Conservation (phyloP, 2,888 invertebrate genomes). For the Pinctada fucata region DNA sequence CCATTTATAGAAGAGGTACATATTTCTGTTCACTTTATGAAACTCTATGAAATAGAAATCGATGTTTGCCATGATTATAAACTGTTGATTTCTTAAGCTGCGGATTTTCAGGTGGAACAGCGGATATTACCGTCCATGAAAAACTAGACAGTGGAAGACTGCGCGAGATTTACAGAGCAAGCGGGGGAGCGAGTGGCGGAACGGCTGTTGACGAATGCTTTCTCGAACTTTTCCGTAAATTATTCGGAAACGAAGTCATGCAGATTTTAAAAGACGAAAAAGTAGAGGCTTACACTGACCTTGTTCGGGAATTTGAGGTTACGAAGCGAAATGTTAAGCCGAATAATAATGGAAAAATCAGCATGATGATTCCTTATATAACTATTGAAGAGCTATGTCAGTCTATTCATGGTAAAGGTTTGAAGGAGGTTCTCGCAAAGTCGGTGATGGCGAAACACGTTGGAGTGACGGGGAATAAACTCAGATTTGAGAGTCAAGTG, state of each 20-base stretch:
- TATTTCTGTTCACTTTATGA: no score
- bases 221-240: conserved; percentile 34
- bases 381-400: conserved; percentile 39
- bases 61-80: no score
- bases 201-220: conserved; percentile 44
- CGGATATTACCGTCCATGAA: conserved; percentile 50
- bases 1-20: no score
- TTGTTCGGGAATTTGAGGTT: conserved; percentile 46
- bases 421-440: conserved; percentile 34
- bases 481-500: conserved; percentile 35
- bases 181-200: conserved; percentile 52
- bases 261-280: conserved; percentile 30
- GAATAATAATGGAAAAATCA: conserved; percentile 33
- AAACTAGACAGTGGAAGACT: conserved; percentile 41
- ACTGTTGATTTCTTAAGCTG: no score
- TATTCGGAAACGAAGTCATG: conserved; percentile 43
- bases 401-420: conserved; percentile 32
- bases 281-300: conserved; percentile 42
- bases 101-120: conserved; percentile 52
- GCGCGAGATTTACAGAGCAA: conserved; percentile 46
- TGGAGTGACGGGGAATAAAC: conserved; percentile 39
- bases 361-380: conserved; percentile 38
- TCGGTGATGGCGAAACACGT: conserved; percentile 40
- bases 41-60: no score
- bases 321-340: conserved; percentile 42